A percentile compares a stretch with the other conserved stretches of the same genome.
Conservation (phyloP, 2,888 invertebrate species). For the Amaurobius ferox region DNA sequence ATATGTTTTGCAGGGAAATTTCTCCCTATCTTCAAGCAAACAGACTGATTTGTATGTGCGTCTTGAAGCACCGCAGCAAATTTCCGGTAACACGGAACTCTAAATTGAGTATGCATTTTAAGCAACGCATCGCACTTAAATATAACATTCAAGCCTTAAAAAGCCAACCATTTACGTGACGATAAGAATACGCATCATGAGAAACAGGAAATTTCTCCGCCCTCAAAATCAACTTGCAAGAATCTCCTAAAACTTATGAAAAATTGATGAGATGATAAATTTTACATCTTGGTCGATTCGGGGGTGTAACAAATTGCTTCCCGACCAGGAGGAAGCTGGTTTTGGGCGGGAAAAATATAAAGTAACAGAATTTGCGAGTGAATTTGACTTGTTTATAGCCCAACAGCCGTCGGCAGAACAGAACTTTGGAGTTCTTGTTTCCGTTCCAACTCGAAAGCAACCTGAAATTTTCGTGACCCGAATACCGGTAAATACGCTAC, state of each 20-base stretch:
- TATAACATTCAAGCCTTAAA: background rate
- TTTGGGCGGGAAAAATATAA: constrained; percentile 28
- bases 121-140: background rate
- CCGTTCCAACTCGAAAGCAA: constrained; percentile 26
- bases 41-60: too few species aligned
- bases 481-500: constrained; percentile 34
- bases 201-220: background rate
- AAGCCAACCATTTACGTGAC: background rate
- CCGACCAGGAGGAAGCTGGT: background rate
- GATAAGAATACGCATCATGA: background rate
- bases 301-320: background rate
- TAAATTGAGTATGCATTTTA: background rate
- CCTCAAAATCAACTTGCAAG: background rate
- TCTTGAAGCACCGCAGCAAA: too few species aligned
- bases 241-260: background rate
- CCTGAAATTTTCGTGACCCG: constrained; percentile 63
- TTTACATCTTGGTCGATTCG: background rate
- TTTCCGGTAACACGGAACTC: background rate
- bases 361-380: constrained; percentile 45
- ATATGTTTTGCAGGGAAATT: too few species aligned
- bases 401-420: constrained; percentile 32
- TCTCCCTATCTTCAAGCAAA: too few species aligned
- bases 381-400: constrained; percentile 71
- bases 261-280: constrained; percentile 11
- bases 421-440: constrained; percentile 42